Evolutionary conservation across 2,113 vertebrate species (phyloP).

Genomic region (Podiceps cristatus): DNA sequence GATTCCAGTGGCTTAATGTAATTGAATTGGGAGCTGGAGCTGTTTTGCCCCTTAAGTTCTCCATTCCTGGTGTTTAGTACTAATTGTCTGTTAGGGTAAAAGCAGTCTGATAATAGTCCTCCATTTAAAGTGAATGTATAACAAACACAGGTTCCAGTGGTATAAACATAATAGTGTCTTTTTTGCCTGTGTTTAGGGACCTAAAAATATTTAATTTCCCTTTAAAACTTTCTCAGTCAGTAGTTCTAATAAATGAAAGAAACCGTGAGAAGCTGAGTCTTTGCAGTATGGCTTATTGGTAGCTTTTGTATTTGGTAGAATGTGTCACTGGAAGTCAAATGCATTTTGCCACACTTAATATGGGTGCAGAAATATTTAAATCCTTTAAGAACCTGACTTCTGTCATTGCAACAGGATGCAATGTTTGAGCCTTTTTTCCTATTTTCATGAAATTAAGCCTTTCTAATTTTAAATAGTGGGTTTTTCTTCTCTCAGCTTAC

Average conservation of each 20-base stretch:
- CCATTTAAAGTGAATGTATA: conserved; percentile 22
- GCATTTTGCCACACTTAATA: not conserved
- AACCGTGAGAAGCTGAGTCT: not conserved
- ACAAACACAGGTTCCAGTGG: not conserved
- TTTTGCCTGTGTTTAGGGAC: not conserved
- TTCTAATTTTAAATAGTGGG: not conserved
- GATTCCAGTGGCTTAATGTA: conserved; percentile 68
- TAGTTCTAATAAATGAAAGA: not conserved
- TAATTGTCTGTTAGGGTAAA: conserved; percentile 70
- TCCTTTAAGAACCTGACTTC: not conserved
- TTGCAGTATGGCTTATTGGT: not conserved
- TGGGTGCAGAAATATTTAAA: not conserved
- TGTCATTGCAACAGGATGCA: not conserved
- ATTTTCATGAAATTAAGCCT: not conserved
- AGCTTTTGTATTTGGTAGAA: not conserved
- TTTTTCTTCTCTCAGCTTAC: not conserved
- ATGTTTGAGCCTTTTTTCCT: not conserved
- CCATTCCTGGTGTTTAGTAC: conserved; percentile 30
- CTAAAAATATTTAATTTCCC: conserved; percentile 5
- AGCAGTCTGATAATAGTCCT: conserved; percentile 24
- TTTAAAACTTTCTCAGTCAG: not conserved
- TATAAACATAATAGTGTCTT: not conserved
- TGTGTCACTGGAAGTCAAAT: not conserved
- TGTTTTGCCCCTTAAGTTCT: conserved; percentile 38
- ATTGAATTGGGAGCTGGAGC: conserved; percentile 70